Percentiles rank a stretch among this genome's conserved stretches.
Conservation (phyloP, 30 jellyfish, hydroid and myxozoan species). For the Phacellophora camtschatica region DNA sequence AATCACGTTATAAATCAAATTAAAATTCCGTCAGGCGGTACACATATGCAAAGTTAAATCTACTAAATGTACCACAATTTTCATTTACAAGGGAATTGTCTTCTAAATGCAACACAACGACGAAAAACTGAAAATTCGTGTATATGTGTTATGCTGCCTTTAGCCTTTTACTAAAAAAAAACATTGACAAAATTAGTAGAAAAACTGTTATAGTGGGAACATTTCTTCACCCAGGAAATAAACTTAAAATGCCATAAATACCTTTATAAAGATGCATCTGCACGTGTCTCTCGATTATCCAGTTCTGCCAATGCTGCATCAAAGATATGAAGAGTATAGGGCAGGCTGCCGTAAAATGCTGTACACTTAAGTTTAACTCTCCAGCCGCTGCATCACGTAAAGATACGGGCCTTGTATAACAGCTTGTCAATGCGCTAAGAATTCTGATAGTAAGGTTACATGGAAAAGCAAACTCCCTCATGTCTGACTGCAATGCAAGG, state of each 20-base stretch:
- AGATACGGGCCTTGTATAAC: not conserved
- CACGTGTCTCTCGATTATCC: not conserved
- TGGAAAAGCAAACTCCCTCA: not conserved
- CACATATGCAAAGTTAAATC: too few relatives aligned
- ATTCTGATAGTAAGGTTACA: not conserved
- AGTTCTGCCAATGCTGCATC: not conserved
- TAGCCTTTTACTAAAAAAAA: too few relatives aligned
- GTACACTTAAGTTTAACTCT: not conserved
- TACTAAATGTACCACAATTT: too few relatives aligned
- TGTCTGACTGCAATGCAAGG: not conserved
- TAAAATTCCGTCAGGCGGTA: too few relatives aligned
- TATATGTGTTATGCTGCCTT: too few relatives aligned
- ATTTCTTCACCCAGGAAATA: too few relatives aligned
- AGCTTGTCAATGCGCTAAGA: conserved; percentile 17
- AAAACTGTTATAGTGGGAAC: too few relatives aligned
- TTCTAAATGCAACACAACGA: too few relatives aligned
- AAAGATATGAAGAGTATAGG: conserved; percentile 8
- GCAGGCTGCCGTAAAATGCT: not conserved
- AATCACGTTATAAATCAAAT: too few relatives aligned
- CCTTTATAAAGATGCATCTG: not conserved
- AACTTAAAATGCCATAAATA: not conserved
- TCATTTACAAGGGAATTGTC: too few relatives aligned
- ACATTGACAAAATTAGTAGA: too few relatives aligned
- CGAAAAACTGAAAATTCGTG: too few relatives aligned
- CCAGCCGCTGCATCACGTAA: not conserved